Base-by-base conservation (phyloP, 2,797 vertebrate genomes). In the Gymnopithys bicolor region DNA sequence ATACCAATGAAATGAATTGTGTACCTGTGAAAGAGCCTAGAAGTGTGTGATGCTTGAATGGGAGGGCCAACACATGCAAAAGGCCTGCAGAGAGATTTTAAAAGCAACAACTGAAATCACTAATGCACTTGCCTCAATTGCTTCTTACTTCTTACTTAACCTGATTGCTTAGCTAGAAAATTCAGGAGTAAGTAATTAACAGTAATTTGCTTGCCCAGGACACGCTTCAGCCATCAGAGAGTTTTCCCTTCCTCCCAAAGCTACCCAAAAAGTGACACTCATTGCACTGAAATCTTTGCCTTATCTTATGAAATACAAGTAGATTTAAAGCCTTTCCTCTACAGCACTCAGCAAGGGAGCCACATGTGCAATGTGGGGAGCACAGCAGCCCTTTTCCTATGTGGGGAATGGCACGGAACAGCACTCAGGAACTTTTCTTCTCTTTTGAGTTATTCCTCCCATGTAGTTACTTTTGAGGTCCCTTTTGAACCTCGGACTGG, bases 301-400 rank as follows among this genome's bases (percentile, higher is more conserved):
- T 55, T 52, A 28, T 14, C 2, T 2, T 30, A 32, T 22, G 33
- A 71, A 77, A 30, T 37, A 22, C 3, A 71, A 13, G 11, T 14
- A 28, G 33, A 55, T 71, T 78, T 64, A 81, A 86, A 88, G 9
- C 27, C 62, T 78, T 77, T 80, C 19, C 21, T 80, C 16, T 76
- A 28, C 11, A 69, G 18, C 19, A 22, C 4, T 69, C 24, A 10
- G 5, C 7, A 41, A 81, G 62, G 30, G 35, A 93, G 8, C 19
- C 18, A 5, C 22, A 3, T 5, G 8, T 8, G 12, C 5, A n/a
- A 11, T 2, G 3, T 11, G 30, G 13, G 25, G 32, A 67, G 23
- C 25, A 37, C 5, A 70, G 21, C 27, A 80, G 32, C 14, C 10
- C 14, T 84, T 81, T 51, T 59, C 46, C n/a, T 60, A 0, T 5